phyloP scores from a whole-genome alignment of 2,888 invertebrate species.

The Chelonus formosanus region DNA sequence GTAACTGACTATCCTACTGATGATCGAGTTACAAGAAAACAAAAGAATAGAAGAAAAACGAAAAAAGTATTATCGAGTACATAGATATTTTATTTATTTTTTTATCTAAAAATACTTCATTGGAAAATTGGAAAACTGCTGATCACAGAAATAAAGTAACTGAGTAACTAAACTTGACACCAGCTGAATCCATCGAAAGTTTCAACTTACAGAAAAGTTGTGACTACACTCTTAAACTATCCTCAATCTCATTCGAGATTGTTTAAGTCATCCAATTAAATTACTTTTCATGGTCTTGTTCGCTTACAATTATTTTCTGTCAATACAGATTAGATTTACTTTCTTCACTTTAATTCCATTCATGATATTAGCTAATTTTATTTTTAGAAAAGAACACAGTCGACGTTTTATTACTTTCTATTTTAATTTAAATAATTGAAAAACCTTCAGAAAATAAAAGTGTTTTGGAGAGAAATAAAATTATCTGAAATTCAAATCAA shows the following conservation, averaged over 20 bases:
- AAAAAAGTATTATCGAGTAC: not conserved
- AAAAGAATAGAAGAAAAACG: not conserved
- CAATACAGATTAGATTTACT: constrained; percentile 7
- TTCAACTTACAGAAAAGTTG: constrained; percentile 8
- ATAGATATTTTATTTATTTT: not conserved
- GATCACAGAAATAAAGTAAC: no score
- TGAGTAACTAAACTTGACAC: not conserved
- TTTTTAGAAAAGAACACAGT: no score
- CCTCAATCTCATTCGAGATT: constrained; percentile 1
- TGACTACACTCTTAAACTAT: constrained; percentile 1
- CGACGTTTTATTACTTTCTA: no score
- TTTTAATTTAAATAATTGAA: no score
- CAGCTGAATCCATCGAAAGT: not conserved
- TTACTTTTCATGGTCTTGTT: constrained; percentile 1
- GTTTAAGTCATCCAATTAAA: constrained; percentile 11
- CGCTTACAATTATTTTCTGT: constrained; percentile 4
- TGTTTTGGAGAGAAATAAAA: no score
- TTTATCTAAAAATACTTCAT: not conserved
- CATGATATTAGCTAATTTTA: no score
- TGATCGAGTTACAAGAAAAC: constrained; percentile 16
- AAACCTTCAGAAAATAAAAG: no score
- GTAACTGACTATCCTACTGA: not conserved
- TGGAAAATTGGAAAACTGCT: not conserved
- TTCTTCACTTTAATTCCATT: not conserved
- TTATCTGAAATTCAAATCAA: no score